Conservation (phyloP, 2,888 invertebrate species). For the Timandra comae region DNA sequence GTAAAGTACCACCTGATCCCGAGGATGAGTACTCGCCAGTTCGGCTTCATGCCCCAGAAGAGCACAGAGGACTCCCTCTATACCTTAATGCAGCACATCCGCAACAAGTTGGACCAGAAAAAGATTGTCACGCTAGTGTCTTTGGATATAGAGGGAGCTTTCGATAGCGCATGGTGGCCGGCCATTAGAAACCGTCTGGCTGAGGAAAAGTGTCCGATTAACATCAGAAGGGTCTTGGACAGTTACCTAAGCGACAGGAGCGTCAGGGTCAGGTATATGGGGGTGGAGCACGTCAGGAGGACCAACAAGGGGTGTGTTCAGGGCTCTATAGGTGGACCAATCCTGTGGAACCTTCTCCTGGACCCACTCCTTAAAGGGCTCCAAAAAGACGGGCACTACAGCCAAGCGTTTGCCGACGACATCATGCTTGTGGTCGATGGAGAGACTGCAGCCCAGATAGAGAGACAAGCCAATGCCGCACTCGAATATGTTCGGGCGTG, state of each 20-base stretch:
- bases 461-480: constrained; percentile 10
- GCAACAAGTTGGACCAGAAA: neutral
- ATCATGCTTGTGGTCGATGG: constrained; percentile 8
- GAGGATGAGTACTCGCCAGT: neutral
- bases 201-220: constrained; percentile 4
- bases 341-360: constrained; percentile 16
- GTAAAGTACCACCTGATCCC: neutral
- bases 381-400: neutral
- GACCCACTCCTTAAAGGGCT: constrained; percentile 9
- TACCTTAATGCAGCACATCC: neutral
- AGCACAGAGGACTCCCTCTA: constrained; percentile 2
- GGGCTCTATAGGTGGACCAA: constrained; percentile 12
- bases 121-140: constrained; percentile 1
- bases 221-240: constrained; percentile 2
- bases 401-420: constrained; percentile 16
- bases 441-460: constrained; percentile 4
- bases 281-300: neutral
- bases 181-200: constrained; percentile 4
- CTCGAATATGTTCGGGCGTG: constrained; percentile 10
- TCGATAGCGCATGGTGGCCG: constrained; percentile 12
- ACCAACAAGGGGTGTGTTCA: constrained; percentile 8
- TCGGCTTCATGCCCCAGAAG: neutral
- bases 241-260: constrained; percentile 6
- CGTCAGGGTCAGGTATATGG: neutral
- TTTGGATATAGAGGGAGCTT: constrained; percentile 13